Conservation (phyloP, 2,888 invertebrate species). For the Drosophila mercatorum region DNA sequence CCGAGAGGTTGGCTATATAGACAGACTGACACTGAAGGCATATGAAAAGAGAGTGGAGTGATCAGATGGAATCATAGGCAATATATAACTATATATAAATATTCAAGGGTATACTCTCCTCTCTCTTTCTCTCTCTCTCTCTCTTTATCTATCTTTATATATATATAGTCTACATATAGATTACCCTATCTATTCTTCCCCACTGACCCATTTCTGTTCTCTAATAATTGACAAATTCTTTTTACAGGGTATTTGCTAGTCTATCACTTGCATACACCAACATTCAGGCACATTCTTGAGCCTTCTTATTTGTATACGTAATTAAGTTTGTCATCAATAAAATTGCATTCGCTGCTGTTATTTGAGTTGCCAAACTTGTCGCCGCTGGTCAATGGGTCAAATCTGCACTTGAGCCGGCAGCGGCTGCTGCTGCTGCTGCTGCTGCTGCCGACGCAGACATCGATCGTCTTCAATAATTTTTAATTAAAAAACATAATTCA, state of each 20-base stretch:
- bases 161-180: neutral
- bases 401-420: slow-evolving; percentile 45
- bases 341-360: slow-evolving; percentile 56
- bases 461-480: slow-evolving; percentile 58
- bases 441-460: slow-evolving; percentile 14
- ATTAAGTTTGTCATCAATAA: slow-evolving; percentile 66
- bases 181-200: neutral
- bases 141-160: neutral
- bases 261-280: neutral
- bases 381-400: slow-evolving; percentile 69
- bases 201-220: neutral
- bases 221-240: neutral
- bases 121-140: too few relatives aligned
- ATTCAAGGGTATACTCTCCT: neutral
- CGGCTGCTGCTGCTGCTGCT: slow-evolving; percentile 1
- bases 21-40: neutral
- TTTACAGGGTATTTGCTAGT: slow-evolving; percentile 13
- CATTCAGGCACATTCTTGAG: slow-evolving; percentile 11
- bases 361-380: slow-evolving; percentile 67
- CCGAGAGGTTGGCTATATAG: neutral
- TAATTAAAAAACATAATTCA: slow-evolving; percentile 71
- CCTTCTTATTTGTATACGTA: slow-evolving; percentile 44
- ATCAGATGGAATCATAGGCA: too few relatives aligned
- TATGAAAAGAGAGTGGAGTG: too few relatives aligned
- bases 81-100: neutral